Conservation (phyloP, 1,140 invertebrate species). For the Procambarus clarkii region DNA sequence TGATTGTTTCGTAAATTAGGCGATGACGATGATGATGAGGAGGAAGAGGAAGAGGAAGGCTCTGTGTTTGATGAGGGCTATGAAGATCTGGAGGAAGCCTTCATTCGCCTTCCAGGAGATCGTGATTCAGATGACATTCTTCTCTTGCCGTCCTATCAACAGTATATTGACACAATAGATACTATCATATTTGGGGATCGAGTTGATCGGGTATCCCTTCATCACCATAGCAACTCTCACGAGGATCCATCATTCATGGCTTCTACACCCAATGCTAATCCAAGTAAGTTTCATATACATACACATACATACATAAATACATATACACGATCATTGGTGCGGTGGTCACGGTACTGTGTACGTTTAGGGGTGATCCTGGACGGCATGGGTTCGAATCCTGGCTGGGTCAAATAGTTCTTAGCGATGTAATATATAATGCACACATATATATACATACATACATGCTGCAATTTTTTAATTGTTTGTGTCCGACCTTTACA, state of each 20-base stretch:
- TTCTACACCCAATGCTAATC: conserved; percentile 64
- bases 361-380: too few relatives aligned
- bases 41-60: conserved; percentile 82
- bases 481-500: too few relatives aligned
- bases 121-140: conserved; percentile 70
- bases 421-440: too few relatives aligned
- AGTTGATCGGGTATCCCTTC: conserved; percentile 61
- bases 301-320: too few relatives aligned
- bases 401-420: too few relatives aligned
- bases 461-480: too few relatives aligned
- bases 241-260: conserved; percentile 69
- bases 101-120: conserved; percentile 68
- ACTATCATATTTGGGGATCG: conserved; percentile 71
- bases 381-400: too few relatives aligned
- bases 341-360: too few relatives aligned
- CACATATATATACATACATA: too few relatives aligned
- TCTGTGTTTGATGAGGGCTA: conserved; percentile 78
- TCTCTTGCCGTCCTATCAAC: conserved; percentile 69
- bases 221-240: conserved; percentile 64
- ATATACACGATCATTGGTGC: too few relatives aligned
- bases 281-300: conserved; percentile 4
- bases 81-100: conserved; percentile 75
- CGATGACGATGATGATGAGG: conserved; percentile 79
- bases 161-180: conserved; percentile 72
- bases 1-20: conserved; percentile 68